Evolutionary conservation across 2,888 invertebrate species (phyloP).

Genomic region (Tyria jacobaeae): DNA sequence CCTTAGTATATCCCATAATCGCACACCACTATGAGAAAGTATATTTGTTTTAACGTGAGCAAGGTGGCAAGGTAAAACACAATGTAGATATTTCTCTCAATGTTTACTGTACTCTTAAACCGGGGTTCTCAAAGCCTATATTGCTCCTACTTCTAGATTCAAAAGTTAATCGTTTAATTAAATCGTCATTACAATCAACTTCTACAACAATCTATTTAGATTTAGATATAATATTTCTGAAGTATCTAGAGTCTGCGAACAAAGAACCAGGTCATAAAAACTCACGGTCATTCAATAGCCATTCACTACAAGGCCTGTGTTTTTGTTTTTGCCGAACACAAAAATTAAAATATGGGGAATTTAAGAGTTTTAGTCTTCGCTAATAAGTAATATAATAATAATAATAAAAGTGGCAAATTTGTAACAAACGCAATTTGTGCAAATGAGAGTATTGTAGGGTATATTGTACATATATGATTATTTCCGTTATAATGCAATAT

Average conservation of each 20-base stretch:
- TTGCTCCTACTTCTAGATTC: conserved; percentile 27
- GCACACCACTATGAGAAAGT: conserved; percentile 33
- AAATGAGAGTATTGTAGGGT: not conserved
- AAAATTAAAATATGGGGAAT: too few species aligned
- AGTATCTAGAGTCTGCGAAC: too few species aligned
- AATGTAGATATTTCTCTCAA: conserved; percentile 31
- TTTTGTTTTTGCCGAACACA: too few species aligned
- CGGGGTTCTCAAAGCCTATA: not conserved
- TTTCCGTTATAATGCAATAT: too few species aligned
- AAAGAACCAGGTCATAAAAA: not conserved
- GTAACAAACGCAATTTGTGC: not conserved
- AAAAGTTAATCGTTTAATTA: conserved; percentile 22
- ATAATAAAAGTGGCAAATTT: too few species aligned
- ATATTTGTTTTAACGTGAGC: conserved; percentile 21
- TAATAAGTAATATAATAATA: too few species aligned
- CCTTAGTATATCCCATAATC: not conserved
- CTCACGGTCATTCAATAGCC: not conserved
- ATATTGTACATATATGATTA: too few species aligned
- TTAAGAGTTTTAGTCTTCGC: not conserved
- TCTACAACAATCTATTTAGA: not conserved
- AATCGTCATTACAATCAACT: too few species aligned
- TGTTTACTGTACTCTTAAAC: conserved; percentile 44
- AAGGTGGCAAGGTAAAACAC: conserved; percentile 18
- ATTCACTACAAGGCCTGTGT: too few species aligned
- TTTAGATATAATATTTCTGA: not conserved